phyloP scores from a whole-genome alignment of 2,113 vertebrate genomes.

The Calyptommatus sinebrachiatus region DNA sequence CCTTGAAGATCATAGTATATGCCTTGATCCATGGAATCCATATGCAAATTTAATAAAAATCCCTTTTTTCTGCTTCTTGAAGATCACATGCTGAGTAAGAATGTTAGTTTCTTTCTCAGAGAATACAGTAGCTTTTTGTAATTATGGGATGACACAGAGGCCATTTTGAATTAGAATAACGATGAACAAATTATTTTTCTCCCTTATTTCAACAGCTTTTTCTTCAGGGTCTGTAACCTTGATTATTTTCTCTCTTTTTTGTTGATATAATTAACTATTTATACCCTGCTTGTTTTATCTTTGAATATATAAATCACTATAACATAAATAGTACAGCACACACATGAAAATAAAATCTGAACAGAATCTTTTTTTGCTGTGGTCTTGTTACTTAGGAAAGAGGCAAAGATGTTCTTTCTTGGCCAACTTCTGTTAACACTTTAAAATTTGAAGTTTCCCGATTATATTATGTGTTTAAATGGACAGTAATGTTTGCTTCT shows the following conservation, averaged over 20 bases:
- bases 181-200: not conserved
- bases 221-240: not conserved
- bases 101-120: not conserved
- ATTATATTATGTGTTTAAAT: no score
- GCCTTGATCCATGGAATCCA: not conserved
- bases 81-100: not conserved
- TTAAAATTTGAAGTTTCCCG: no score
- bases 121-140: not conserved
- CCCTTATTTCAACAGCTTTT: not conserved
- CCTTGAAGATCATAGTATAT: not conserved
- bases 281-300: not conserved
- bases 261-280: not conserved
- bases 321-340: not conserved
- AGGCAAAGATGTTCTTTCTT: no score
- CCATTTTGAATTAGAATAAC: not conserved
- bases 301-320: not conserved
- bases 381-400: no score
- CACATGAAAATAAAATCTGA: not conserved
- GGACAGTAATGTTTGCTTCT: no score
- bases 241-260: not conserved
- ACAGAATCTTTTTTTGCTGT: no score
- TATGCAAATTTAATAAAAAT: not conserved
- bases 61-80: not conserved
- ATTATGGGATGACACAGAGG: not conserved
- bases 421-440: no score